These are phyloP conservation scores for Girardinichthys multiradiatus DNA, from an alignment of 2,113 vertebrate genomes.

Conservation along the genomic window DNA sequence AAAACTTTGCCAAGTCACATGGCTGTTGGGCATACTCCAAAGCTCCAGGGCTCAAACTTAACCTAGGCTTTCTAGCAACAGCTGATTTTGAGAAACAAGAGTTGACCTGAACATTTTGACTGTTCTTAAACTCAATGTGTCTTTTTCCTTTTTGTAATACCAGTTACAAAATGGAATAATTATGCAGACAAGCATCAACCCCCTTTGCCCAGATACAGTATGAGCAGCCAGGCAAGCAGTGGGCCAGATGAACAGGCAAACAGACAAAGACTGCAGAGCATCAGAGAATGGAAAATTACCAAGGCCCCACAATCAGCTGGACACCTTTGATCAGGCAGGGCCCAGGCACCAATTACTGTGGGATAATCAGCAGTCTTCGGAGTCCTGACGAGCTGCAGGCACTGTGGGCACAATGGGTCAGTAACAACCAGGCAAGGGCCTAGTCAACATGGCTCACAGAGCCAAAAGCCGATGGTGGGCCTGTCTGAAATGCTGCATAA, in stretches of 20 bases:
- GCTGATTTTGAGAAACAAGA: constrained; percentile 9
- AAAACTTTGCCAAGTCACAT: constrained; percentile 27
- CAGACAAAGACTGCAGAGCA: constrained; percentile 27
- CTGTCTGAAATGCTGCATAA: constrained; percentile 56
- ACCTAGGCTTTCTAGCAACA: constrained; percentile 10
- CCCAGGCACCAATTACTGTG: constrained; percentile 67
- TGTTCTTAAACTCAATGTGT: constrained; percentile 13
- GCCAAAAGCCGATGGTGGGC: constrained; percentile 57
- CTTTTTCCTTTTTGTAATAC: neutral
- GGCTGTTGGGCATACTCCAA: neutral
- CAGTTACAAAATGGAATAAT: constrained; percentile 22
- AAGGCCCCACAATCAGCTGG: constrained; percentile 58
- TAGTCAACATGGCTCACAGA: constrained; percentile 43
- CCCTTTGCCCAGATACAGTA: neutral
- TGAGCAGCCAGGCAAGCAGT: constrained; percentile 25
- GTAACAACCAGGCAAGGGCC: constrained; percentile 61
- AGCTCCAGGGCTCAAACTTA: neutral
- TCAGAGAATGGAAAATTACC: constrained; percentile 66
- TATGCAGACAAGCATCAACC: constrained; percentile 17
- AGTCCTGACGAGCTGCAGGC: constrained; percentile 59
- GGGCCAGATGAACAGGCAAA: constrained; percentile 26
- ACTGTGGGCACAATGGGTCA: constrained; percentile 61
- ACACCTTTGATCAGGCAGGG: constrained; percentile 63
- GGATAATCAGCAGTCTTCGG: constrained; percentile 52
- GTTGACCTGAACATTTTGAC: neutral